Percentiles rank a stretch among this genome's conserved stretches.
Conservation (phyloP, 2,888 invertebrate genomes). For the Parnassius apollo region DNA sequence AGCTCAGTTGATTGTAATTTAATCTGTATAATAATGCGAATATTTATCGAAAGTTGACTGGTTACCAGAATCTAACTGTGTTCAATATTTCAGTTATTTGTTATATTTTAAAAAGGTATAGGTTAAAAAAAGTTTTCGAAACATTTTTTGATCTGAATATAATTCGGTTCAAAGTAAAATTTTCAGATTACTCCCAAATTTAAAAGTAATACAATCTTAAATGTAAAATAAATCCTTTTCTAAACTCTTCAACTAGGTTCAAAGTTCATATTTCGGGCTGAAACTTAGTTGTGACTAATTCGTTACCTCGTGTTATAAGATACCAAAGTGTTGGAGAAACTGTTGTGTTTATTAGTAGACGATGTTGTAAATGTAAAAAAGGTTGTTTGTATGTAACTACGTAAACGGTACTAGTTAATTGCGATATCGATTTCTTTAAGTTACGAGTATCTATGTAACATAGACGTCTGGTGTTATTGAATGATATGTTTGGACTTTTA, state of each 20-base stretch:
- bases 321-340: constrained; percentile 36
- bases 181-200: constrained; percentile 7
- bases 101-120: not conserved
- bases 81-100: constrained; percentile 18
- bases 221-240: not conserved
- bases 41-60: constrained; percentile 16
- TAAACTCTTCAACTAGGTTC: constrained; percentile 19
- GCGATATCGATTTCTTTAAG: constrained; percentile 30
- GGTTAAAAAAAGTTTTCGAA: constrained; percentile 10
- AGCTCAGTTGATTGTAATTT: constrained; percentile 10
- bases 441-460: constrained; percentile 23
- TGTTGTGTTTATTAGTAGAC: constrained; percentile 54
- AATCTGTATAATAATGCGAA: constrained; percentile 1
- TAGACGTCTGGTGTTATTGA: constrained; percentile 22
- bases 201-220: not conserved
- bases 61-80: constrained; percentile 13
- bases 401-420: constrained; percentile 37
- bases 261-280: constrained; percentile 31
- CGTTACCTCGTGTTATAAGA: constrained; percentile 40
- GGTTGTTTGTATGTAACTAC: constrained; percentile 44
- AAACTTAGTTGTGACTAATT: constrained; percentile 44
- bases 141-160: constrained; percentile 6
- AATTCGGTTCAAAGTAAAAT: not conserved
- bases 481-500: constrained; percentile 18
- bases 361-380: constrained; percentile 40